These are phyloP conservation scores for Microtus pennsylvanicus DNA, from an alignment of 2,113 vertebrate genomes.

Conservation along the genomic window DNA sequence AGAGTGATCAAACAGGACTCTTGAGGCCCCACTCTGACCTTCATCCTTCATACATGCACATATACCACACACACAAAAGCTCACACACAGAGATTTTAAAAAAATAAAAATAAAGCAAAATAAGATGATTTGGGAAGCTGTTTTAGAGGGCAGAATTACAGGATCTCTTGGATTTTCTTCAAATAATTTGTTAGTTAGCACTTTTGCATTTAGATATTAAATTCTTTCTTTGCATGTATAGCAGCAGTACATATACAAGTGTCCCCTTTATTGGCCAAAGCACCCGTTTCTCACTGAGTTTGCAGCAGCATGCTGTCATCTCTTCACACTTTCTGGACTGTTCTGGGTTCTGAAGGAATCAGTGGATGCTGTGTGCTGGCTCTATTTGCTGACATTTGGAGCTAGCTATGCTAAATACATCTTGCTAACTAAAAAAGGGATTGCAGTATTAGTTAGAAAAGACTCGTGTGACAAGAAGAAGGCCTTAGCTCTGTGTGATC, in stretches of 20 bases:
- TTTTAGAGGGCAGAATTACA: not conserved
- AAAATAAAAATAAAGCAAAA: not conserved
- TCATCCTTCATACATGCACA: no score
- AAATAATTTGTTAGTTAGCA: slow-evolving; percentile 15
- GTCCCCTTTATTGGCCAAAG: slow-evolving; percentile 10
- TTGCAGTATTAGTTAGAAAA: not conserved
- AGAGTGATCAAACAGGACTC: not conserved
- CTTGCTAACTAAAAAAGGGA: not conserved
- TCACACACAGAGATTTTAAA: not conserved
- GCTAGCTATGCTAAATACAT: not conserved
- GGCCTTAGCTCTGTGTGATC: not conserved
- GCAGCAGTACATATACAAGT: not conserved
- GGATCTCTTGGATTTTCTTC: slow-evolving; percentile 33
- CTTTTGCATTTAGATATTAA: slow-evolving; percentile 29
- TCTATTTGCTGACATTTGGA: not conserved
- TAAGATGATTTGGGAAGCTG: not conserved
- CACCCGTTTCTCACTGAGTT: not conserved
- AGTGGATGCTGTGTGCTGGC: not conserved
- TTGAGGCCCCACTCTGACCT: no score
- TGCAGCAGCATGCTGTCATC: not conserved
- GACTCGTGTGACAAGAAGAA: not conserved
- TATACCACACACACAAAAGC: not conserved
- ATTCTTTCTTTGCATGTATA: not conserved
- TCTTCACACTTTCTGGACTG: not conserved
- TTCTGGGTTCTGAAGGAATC: not conserved